A percentile compares a stretch with the other conserved stretches of the same genome.
Evolutionary conservation across 30 jellyfish, hydroid and myxozoan genomes (phyloP).

Genomic region (Aurelia aurita complex sp. Pacific): DNA sequence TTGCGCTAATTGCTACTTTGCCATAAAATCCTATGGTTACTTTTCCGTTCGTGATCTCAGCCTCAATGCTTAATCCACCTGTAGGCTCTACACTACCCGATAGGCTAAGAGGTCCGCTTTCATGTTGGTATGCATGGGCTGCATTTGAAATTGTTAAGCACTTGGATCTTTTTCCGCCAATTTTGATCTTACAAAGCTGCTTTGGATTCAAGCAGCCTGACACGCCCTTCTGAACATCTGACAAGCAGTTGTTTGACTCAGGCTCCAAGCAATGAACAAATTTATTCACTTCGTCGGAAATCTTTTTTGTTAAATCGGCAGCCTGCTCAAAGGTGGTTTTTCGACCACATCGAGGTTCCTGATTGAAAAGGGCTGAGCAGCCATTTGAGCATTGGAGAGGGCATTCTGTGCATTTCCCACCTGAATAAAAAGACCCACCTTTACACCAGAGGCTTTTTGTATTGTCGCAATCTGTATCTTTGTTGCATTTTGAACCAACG

Average conservation of each 20-base stretch:
- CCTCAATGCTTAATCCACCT: slow-evolving; percentile 5
- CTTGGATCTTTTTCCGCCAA: slow-evolving; percentile 40
- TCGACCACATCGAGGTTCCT: slow-evolving; percentile 31
- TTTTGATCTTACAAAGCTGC: slow-evolving; percentile 23
- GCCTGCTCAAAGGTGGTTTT: slow-evolving; percentile 21
- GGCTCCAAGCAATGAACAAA: slow-evolving; percentile 41
- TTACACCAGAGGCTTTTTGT: slow-evolving; percentile 50
- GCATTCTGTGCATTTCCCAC: slow-evolving; percentile 41
- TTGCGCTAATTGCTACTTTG: background rate
- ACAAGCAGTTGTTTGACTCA: slow-evolving; percentile 2
- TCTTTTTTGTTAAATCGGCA: slow-evolving; percentile 25
- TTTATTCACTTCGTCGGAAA: background rate
- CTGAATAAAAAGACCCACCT: slow-evolving; percentile 35
- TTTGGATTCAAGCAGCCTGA: slow-evolving; percentile 1
- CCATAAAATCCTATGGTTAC: background rate
- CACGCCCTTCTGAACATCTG: slow-evolving; percentile 11
- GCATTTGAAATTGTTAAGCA: slow-evolving; percentile 13
- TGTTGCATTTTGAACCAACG: slow-evolving; percentile 39
- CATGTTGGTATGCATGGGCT: background rate
- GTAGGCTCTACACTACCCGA: slow-evolving; percentile 6
- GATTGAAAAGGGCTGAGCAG: slow-evolving; percentile 43
- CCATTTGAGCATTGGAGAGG: slow-evolving; percentile 34
- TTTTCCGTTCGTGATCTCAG: slow-evolving; percentile 13
- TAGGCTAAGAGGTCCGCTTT: slow-evolving; percentile 12
- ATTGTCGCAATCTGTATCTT: slow-evolving; percentile 46